Evolutionary conservation across 2,888 invertebrate species (phyloP).

Genomic region (Aricia artaxerxes): DNA sequence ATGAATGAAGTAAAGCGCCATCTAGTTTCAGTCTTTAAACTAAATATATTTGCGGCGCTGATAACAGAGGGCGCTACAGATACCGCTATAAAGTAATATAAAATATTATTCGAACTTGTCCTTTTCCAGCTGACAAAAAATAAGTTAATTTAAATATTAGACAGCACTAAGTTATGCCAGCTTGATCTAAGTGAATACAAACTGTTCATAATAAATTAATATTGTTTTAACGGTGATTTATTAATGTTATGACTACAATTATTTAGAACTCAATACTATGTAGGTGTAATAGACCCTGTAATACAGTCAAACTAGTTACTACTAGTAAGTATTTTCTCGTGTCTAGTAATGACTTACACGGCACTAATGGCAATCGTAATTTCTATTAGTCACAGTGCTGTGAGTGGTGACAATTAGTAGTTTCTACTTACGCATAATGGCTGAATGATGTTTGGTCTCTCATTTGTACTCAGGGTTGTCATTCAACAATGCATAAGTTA

Average conservation of each 20-base stretch:
- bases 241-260: too few species aligned
- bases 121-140: neutral
- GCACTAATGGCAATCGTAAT: neutral
- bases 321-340: slow-evolving; percentile 1
- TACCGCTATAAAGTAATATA: neutral
- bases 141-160: too few species aligned
- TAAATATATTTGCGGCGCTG: neutral
- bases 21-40: neutral
- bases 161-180: too few species aligned
- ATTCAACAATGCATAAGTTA: neutral
- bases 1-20: neutral
- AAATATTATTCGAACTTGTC: neutral
- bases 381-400: slow-evolving; percentile 18
- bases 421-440: slow-evolving; percentile 39
- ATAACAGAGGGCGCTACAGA: slow-evolving; percentile 7
- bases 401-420: slow-evolving; percentile 10
- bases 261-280: too few species aligned
- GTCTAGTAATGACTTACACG: slow-evolving; percentile 18
- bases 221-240: too few species aligned
- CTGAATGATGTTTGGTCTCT: slow-evolving; percentile 16
- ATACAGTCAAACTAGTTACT: too few species aligned
- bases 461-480: slow-evolving; percentile 12
- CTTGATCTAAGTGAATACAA: too few species aligned
- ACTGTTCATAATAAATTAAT: too few species aligned
- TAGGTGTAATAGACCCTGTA: too few species aligned